These are phyloP conservation scores for Acromyrmex echinatior DNA, from an alignment of 1,140 invertebrate genomes.

Conservation along the genomic window DNA sequence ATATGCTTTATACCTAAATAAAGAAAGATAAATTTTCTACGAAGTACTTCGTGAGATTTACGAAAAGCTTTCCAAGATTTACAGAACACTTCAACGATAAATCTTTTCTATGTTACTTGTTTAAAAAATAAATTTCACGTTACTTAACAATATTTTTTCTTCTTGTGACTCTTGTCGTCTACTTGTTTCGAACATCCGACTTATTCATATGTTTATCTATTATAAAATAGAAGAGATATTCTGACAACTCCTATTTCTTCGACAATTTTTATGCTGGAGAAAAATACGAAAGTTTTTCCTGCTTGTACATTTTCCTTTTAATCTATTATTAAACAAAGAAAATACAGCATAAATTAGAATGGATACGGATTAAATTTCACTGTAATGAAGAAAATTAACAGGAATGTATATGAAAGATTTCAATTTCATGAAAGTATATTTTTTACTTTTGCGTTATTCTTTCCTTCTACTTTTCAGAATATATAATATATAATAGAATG, in stretches of 20 bases:
- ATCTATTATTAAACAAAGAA: constrained; percentile 12
- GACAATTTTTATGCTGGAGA: neutral
- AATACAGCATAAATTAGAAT: neutral
- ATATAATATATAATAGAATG: neutral
- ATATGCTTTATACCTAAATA: constrained; percentile 27
- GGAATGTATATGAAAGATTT: constrained; percentile 6
- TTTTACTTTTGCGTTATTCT: neutral
- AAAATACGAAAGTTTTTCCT: neutral
- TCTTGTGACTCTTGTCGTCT: neutral
- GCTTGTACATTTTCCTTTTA: neutral
- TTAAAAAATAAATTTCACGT: neutral
- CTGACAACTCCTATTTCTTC: neutral
- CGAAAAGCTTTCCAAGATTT: neutral
- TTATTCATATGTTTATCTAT: neutral
- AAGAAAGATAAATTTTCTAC: neutral
- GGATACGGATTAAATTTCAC: constrained; percentile 15
- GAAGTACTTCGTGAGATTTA: neutral
- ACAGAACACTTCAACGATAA: neutral
- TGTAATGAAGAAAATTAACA: constrained; percentile 29
- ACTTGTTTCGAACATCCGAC: neutral
- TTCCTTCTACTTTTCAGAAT: neutral
- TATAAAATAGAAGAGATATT: neutral
- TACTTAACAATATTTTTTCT: neutral
- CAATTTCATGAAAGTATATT: constrained; percentile 30
- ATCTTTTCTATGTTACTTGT: neutral